Evolutionary conservation across 2,797 vertebrate genomes (phyloP).

Genomic region (Esox lucius): DNA sequence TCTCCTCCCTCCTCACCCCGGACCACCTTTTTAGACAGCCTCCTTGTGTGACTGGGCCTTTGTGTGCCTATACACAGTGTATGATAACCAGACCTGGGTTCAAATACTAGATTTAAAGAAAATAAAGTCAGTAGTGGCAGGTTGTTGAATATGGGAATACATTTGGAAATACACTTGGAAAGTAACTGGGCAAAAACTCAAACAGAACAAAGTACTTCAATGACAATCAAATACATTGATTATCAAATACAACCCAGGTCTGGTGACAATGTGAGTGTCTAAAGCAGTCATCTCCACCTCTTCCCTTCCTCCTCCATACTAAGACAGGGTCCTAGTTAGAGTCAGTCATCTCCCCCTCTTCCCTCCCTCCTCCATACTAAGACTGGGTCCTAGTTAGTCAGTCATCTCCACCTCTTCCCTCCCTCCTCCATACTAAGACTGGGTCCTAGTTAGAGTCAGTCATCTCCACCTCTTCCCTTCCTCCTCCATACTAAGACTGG

Average conservation of each 20-base stretch:
- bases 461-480: no score
- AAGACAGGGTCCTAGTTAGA: no score
- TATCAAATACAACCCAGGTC: no score
- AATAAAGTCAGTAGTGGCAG: neutral
- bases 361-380: slow-evolving; percentile 39
- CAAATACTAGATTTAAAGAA: no score
- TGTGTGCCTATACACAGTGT: neutral
- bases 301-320: no score
- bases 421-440: slow-evolving; percentile 51
- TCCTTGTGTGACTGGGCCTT: slow-evolving; percentile 22
- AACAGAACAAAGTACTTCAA: neutral
- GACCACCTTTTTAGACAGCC: slow-evolving; percentile 21
- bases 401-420: no score
- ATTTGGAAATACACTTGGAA: neutral
- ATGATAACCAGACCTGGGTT: neutral
- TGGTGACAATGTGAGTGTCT: neutral
- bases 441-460: slow-evolving; percentile 73
- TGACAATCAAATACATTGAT: neutral
- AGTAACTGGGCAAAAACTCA: no score
- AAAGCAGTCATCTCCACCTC: no score
- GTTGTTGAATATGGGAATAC: neutral
- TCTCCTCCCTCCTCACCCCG: slow-evolving; percentile 25
- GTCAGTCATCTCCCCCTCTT: no score
- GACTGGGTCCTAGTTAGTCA: slow-evolving; percentile 72
- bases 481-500: no score